A percentile compares a stretch with the other conserved stretches of the same genome.
phyloP scores from a whole-genome alignment of 2,797 vertebrate genomes.

The Chelon labrosus region DNA sequence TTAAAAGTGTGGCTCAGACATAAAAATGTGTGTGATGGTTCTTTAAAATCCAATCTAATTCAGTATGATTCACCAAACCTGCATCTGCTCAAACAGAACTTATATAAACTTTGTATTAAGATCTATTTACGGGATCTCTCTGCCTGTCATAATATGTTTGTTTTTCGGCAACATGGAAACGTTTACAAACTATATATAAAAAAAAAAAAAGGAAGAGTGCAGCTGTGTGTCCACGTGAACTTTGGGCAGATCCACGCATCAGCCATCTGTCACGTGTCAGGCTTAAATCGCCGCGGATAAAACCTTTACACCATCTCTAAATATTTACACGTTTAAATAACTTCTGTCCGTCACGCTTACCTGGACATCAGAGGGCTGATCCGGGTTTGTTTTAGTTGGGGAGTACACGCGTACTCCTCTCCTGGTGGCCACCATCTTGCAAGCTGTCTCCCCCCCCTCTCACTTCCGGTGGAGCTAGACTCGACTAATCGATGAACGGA shows the following conservation, averaged over 20 bases:
- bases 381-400: constrained; percentile 32
- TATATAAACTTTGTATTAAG: too few relatives aligned
- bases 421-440: constrained; percentile 88
- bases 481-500: constrained; percentile 27
- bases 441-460: neutral
- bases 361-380: constrained; percentile 42
- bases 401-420: constrained; percentile 73
- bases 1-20: too few relatives aligned
- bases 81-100: too few relatives aligned
- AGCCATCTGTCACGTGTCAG: neutral
- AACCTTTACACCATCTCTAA: rapidly evolving
- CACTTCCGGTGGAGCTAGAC: constrained; percentile 41
- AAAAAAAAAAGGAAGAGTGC: too few relatives aligned
- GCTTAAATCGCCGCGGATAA: rapidly evolving
- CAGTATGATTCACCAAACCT: too few relatives aligned
- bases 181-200: constrained; percentile 42
- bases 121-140: too few relatives aligned
- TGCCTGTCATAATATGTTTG: neutral
- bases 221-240: constrained; percentile 61
- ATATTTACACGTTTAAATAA: rapidly evolving
- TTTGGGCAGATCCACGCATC: neutral
- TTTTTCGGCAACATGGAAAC: neutral
- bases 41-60: too few relatives aligned
- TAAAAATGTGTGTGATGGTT: too few relatives aligned
- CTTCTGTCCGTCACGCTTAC: constrained; percentile 41